phyloP scores from a whole-genome alignment of 2,888 invertebrate genomes.

The Tubulanus polymorphus region DNA sequence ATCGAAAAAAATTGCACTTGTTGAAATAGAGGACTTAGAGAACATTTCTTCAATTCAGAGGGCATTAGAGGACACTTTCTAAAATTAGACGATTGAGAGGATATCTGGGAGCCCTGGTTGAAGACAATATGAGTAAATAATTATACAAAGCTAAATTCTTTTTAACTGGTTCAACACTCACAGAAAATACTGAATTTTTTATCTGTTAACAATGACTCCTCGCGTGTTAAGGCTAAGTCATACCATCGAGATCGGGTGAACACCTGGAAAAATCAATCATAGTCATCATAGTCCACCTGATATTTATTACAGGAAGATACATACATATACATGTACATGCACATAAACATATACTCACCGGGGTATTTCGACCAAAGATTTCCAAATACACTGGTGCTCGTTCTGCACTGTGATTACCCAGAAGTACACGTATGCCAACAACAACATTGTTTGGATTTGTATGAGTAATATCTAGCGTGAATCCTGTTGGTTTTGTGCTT shows the following conservation, averaged over 20 bases:
- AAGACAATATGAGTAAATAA: too few relatives aligned
- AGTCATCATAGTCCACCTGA: not conserved
- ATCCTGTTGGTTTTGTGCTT: slow-evolving; percentile 79
- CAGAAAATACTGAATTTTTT: slow-evolving; percentile 72
- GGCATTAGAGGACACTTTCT: too few relatives aligned
- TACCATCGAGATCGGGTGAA: slow-evolving; percentile 72
- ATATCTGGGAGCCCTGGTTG: too few relatives aligned
- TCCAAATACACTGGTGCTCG: slow-evolving; percentile 65
- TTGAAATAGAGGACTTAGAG: too few relatives aligned
- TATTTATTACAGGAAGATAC: not conserved
- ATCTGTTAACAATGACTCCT: slow-evolving; percentile 88
- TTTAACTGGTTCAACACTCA: slow-evolving; percentile 31
- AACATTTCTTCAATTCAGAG: too few relatives aligned
- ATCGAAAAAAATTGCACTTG: too few relatives aligned
- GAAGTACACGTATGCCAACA: slow-evolving; percentile 73
- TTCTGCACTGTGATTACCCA: slow-evolving; percentile 79
- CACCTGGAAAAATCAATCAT: slow-evolving; percentile 16
- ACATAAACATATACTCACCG: slow-evolving; percentile 19
- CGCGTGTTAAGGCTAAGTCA: slow-evolving; percentile 88
- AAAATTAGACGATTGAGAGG: too few relatives aligned
- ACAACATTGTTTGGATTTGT: slow-evolving; percentile 84
- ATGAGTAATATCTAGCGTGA: slow-evolving; percentile 81
- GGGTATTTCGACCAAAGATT: slow-evolving; percentile 46
- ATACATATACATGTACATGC: not conserved
- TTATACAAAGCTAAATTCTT: too few relatives aligned